Evolutionary conservation across 2,797 vertebrate species (phyloP), one percentile per base, ranked within the genome.

Genomic region (Bradypus variegatus): DNA sequence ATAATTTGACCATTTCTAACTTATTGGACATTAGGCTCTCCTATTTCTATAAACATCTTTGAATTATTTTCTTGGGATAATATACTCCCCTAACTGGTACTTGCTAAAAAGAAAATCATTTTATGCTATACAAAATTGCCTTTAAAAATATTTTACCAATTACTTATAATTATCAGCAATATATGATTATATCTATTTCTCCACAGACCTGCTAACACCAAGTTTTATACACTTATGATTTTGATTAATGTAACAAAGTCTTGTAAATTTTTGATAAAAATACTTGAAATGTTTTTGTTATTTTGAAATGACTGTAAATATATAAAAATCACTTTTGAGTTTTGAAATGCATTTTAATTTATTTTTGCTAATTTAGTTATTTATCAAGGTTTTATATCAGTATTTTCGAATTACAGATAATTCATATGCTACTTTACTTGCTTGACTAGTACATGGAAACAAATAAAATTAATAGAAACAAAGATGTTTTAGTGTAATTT

Each of bases 361-460:
- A 48, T 16, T 92, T 79, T 78, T 84, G 33, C 75, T 86, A n/a
- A 73, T 89, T 92, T 79, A 88, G 5, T 36, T 72, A 65, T 36
- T 78, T 77, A 72, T 80, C 29, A 93, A 89, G 60, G 60, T 72
- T 89, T 86, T 85, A 91, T 87, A 64, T 91, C 19, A 77, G 48
- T 75, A 87, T 84, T 88, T 94, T 89, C 29, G 65, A 14, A 55
- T 45, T 58, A 38, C 7, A 84, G 8, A 77, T n/a, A 76, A 38
- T 76, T 79, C n/a, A 36, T 25, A 50, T 79, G 6, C 25, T 25
- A 64, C 23, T 87, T 67, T 25, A 64, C 18, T 84, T 67, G 25
- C 31, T 82, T 4, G 72, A 58, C 72, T 64, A 84, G n/a, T 70
- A 88, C n/a, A 88, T 38, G 84, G 36, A 87, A 80, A 50, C 9